phyloP scores from a whole-genome alignment of 2,113 vertebrate species.

The Fregata magnificens region DNA sequence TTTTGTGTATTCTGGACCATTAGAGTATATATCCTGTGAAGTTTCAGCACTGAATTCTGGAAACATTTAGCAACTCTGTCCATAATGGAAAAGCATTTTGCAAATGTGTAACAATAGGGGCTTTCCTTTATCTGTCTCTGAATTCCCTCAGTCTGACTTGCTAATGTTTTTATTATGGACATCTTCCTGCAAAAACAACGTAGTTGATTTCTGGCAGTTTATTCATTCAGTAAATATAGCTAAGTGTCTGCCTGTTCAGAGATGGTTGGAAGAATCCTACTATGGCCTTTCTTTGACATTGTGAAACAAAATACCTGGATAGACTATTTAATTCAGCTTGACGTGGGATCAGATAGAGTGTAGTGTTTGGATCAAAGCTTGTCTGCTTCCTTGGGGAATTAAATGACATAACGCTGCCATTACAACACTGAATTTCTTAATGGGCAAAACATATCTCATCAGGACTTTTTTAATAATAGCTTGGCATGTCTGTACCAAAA shows the following conservation, averaged over 20 bases:
- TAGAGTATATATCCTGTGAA: neutral
- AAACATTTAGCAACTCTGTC: neutral
- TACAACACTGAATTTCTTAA: neutral
- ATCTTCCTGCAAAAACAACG: slow-evolving; percentile 1
- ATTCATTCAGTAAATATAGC: neutral
- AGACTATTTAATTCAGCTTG: neutral
- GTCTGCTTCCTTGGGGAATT: neutral
- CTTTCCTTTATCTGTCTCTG: neutral
- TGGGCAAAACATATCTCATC: neutral
- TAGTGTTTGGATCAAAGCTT: neutral
- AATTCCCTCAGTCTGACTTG: neutral
- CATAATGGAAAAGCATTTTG: slow-evolving; percentile 16
- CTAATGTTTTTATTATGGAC: neutral
- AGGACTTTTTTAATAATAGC: neutral
- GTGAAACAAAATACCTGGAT: neutral
- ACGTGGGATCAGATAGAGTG: neutral
- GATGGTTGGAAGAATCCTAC: neutral
- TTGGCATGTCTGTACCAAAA: neutral
- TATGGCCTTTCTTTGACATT: neutral
- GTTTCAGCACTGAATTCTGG: neutral
- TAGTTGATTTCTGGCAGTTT: neutral
- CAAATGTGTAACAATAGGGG: neutral
- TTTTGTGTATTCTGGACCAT: neutral
- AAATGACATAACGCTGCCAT: neutral
- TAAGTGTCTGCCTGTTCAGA: neutral